Base-by-base conservation (phyloP, 2,797 vertebrate genomes). In the Melanotaenia boesemani region DNA sequence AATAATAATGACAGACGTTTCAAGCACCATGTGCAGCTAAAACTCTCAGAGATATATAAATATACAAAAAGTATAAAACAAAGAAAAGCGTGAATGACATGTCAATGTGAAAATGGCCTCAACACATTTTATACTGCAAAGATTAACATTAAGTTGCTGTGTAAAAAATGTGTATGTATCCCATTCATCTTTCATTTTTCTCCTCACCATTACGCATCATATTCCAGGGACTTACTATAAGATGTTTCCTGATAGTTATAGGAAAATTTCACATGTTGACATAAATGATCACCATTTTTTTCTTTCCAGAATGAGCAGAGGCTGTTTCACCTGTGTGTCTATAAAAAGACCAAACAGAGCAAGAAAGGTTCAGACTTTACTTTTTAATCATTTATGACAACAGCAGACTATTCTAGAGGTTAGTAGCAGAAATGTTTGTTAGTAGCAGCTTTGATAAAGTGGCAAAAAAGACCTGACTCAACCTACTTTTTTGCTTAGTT, bases 381-480 rank as follows among this genome's bases (percentile, higher is more conserved):
- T 81, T 77, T 68, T 61, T 20, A 80, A 26, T 52, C 36, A n/a
- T 28, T 5, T 41, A 20, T 22, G 20, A 62, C 24, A 32, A 63
- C 18, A 48, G 24, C 41, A 69, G 7, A 54, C 55, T 34, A 66
- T 36, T n/a, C n/a, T 5, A 22, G 16, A 64, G 55, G 63, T 85
- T 82, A 76, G 34, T 55, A 65, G 44, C 30, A 71, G 22, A 71
- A 32, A 20, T 28, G 9, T 28, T 69, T 54, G 54, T 73, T 78
- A 67, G 55, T 68, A 16, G 26, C 39, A 72, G 34, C 46, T 24
- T 5, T 24, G 22, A 12, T 26, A 26, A 54, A 24, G 10, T n/a
- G 46, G 46, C 46, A 48, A 1, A 6, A 20, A 12, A 24, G 5
- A 30, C 30, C 22, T 24, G 1, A 24, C 11, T 54, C 22, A 10